phyloP scores from a whole-genome alignment of 2,113 vertebrate species.

The Stegastes partitus region DNA sequence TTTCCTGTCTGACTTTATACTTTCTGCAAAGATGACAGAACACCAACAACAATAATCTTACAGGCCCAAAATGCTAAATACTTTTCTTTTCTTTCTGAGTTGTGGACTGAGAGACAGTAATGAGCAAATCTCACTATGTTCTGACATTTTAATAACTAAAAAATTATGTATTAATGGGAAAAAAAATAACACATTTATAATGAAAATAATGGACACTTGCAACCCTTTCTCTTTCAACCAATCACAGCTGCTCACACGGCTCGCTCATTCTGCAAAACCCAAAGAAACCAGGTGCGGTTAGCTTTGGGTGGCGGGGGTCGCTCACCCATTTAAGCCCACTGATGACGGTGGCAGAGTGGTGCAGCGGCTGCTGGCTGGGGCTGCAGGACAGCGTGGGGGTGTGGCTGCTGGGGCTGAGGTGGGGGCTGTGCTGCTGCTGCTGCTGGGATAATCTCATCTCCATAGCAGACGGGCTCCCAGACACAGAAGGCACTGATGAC shows the following conservation, averaged over 20 bases:
- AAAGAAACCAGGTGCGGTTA: background rate
- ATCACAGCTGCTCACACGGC: background rate
- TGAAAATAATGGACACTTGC: background rate
- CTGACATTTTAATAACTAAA: background rate
- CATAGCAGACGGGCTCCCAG: slow-evolving; percentile 79
- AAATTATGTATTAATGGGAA: background rate
- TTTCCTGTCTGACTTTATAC: background rate
- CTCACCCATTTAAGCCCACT: slow-evolving; percentile 89
- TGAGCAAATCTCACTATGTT: no score
- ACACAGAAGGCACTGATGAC: slow-evolving; percentile 93
- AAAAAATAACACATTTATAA: background rate
- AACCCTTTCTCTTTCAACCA: background rate
- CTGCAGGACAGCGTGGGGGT: slow-evolving; percentile 82
- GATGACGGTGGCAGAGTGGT: slow-evolving; percentile 84
- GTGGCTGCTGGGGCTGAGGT: slow-evolving; percentile 86
- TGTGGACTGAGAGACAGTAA: no score
- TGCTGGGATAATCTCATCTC: slow-evolving; percentile 85
- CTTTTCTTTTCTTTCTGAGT: no score
- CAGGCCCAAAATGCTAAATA: no score
- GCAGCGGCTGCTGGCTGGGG: slow-evolving; percentile 82
- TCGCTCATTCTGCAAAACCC: background rate
- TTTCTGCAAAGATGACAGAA: background rate
- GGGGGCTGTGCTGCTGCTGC: slow-evolving; percentile 85
- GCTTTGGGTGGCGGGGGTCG: slow-evolving; percentile 17
- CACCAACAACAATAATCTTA: no score